phyloP scores from a whole-genome alignment of 2,888 invertebrate species.

The Idaea dimidiata region DNA sequence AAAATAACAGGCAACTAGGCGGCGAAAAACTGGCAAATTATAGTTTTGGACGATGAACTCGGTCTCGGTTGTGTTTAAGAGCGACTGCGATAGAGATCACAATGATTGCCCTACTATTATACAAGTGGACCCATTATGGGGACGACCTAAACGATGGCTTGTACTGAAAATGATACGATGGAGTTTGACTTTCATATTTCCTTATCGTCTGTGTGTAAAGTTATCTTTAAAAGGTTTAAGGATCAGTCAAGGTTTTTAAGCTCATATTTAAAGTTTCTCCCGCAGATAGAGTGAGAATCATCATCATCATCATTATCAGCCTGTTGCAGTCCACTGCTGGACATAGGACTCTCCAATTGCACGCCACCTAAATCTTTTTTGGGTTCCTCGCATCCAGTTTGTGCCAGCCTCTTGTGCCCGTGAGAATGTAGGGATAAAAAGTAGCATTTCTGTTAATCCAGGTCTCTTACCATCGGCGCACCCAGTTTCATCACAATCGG shows the following conservation, averaged over 20 bases:
- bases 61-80: slow-evolving; percentile 48
- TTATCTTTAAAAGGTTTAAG: neutral
- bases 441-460: too few relatives aligned
- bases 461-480: too few relatives aligned
- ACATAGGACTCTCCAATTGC: too few relatives aligned
- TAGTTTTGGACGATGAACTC: slow-evolving; percentile 60
- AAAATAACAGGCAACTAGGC: slow-evolving; percentile 73
- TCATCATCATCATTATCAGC: too few relatives aligned
- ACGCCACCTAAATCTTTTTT: too few relatives aligned
- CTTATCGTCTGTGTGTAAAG: neutral
- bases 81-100: slow-evolving; percentile 55
- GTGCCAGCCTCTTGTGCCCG: too few relatives aligned
- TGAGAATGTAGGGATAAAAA: too few relatives aligned
- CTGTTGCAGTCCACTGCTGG: too few relatives aligned
- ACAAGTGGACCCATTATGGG: slow-evolving; percentile 56
- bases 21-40: slow-evolving; percentile 75
- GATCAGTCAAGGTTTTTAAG: neutral
- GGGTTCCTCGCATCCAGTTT: too few relatives aligned
- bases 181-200: slow-evolving; percentile 9
- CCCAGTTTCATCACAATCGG: too few relatives aligned
- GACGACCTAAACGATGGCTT: slow-evolving; percentile 42
- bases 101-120: slow-evolving; percentile 58
- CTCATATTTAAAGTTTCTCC: too few relatives aligned
- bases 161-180: slow-evolving; percentile 26
- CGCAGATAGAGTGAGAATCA: too few relatives aligned